Conservation (phyloP, 2,113 vertebrate genomes). For the Corythaixoides concolor region DNA sequence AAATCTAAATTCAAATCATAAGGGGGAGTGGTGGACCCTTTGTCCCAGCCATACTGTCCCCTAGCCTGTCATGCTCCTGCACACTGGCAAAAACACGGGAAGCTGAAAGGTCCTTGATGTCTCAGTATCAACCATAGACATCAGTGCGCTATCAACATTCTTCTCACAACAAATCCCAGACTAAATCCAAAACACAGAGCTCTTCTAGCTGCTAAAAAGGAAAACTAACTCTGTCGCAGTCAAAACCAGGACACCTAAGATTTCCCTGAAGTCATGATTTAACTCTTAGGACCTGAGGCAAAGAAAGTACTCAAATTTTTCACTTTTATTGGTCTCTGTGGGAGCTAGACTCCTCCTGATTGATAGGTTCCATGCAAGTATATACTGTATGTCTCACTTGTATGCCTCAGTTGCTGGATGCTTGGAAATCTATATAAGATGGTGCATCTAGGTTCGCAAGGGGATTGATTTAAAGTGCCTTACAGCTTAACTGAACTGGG, state of each 20-base stretch:
- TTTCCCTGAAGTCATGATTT: neutral
- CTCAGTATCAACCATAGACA: too few relatives aligned
- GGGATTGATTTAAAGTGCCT: neutral
- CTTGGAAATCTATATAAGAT: neutral
- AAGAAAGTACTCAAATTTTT: neutral
- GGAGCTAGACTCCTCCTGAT: neutral
- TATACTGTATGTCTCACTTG: neutral
- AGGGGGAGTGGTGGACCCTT: too few relatives aligned
- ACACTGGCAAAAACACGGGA: too few relatives aligned
- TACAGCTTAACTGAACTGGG: neutral
- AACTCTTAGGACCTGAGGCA: neutral
- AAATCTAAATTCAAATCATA: too few relatives aligned
- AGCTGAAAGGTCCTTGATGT: too few relatives aligned
- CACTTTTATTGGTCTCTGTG: neutral
- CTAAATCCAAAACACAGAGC: too few relatives aligned
- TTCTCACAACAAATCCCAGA: too few relatives aligned
- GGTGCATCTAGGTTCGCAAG: neutral
- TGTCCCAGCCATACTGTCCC: too few relatives aligned
- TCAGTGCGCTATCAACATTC: too few relatives aligned
- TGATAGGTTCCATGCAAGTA: neutral
- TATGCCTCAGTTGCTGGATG: neutral
- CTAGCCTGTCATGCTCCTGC: too few relatives aligned
- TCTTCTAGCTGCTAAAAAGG: too few relatives aligned
- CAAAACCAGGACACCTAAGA: neutral
- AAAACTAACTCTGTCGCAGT: too few relatives aligned